Evolutionary conservation across 1,140 invertebrate genomes (phyloP).

Genomic region (Stenopsyche tienmushanensis): DNA sequence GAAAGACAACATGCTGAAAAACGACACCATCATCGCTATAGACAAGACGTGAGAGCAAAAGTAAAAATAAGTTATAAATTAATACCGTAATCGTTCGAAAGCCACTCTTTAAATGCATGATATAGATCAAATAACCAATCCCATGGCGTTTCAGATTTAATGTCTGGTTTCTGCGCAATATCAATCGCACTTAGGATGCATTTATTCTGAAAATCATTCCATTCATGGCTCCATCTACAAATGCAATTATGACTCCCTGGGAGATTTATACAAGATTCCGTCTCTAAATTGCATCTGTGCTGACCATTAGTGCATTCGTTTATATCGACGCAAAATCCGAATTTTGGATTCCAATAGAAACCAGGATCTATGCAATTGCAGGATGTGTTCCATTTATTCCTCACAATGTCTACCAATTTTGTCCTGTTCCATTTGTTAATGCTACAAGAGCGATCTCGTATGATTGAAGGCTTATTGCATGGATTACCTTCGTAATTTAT

Average conservation of each 20-base stretch:
- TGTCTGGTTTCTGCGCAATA: neutral
- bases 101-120: conserved; percentile 6
- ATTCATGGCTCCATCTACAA: conserved; percentile 54
- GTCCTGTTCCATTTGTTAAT: conserved; percentile 55
- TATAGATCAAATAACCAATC: neutral
- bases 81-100: neutral
- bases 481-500: conserved; percentile 50
- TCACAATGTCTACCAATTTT: conserved; percentile 54
- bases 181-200: conserved; percentile 28
- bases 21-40: conserved; percentile 64
- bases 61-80: conserved; percentile 45
- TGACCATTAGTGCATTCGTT: conserved; percentile 58
- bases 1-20: conserved; percentile 63
- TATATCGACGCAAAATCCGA: conserved; percentile 63
- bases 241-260: conserved; percentile 56
- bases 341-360: conserved; percentile 59
- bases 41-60: conserved; percentile 72
- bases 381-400: conserved; percentile 61
- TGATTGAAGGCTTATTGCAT: conserved; percentile 44
- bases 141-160: neutral
- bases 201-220: conserved; percentile 42
- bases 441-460: conserved; percentile 47
- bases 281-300: conserved; percentile 51
- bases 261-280: conserved; percentile 60
- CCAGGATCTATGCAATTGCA: conserved; percentile 57